Percentiles rank a stretch among this genome's conserved stretches.
Conservation (phyloP, 35 echinoderm and acorn worm genomes). For the Eucidaris tribuloides region DNA sequence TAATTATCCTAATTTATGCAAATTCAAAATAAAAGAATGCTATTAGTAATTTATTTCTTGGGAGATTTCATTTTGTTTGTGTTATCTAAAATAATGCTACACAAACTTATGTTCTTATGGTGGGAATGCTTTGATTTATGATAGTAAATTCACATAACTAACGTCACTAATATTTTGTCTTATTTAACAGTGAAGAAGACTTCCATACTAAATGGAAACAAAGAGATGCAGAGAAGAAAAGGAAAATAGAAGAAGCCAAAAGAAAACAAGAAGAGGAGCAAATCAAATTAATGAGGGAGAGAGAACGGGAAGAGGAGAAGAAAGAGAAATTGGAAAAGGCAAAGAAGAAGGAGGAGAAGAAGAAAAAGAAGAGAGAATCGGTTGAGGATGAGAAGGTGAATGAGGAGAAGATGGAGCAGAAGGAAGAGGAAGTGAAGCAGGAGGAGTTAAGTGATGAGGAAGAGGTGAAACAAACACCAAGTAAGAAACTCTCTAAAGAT, state of each 20-base stretch:
- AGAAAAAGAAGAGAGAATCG: constrained; percentile 35
- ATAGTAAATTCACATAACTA: too few relatives aligned
- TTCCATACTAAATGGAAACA: neutral
- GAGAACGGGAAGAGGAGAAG: constrained; percentile 66
- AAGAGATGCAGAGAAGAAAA: constrained; percentile 50
- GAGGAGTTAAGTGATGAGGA: constrained; percentile 35
- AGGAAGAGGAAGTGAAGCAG: too few relatives aligned
- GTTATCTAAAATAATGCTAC: too few relatives aligned
- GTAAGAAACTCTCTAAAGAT: constrained; percentile 13
- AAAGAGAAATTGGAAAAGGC: constrained; percentile 79
- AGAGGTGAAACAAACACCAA: constrained; percentile 16
- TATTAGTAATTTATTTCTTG: too few relatives aligned
- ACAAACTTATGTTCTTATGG: too few relatives aligned
- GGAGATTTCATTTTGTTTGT: too few relatives aligned
- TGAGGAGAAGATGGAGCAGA: constrained; percentile 8
- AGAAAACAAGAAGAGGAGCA: constrained; percentile 63
- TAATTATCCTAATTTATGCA: too few relatives aligned
- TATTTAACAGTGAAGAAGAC: neutral
- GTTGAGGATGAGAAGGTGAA: constrained; percentile 22
- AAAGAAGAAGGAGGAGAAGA: constrained; percentile 76
- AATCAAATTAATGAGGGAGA: constrained; percentile 61
- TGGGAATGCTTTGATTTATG: too few relatives aligned
- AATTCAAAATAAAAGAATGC: too few relatives aligned
- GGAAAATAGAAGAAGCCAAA: constrained; percentile 61
- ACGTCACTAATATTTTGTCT: too few relatives aligned